Percentiles rank a stretch among this genome's conserved stretches.
Evolutionary conservation across 2,888 invertebrate genomes (phyloP).

Genomic region (Diadromus collaris): DNA sequence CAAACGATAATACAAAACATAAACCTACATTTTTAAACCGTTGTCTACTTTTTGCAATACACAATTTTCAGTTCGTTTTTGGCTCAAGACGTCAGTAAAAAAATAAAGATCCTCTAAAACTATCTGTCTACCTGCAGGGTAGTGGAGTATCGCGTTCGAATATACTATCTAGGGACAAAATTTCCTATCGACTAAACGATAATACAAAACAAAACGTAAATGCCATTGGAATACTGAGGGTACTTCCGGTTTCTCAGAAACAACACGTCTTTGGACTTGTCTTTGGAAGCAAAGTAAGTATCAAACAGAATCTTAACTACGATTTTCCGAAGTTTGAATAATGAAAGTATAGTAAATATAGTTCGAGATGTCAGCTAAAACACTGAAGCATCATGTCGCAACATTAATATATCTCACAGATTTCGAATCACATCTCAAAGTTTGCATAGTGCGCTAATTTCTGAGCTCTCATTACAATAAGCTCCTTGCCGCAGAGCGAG

Average conservation of each 20-base stretch:
- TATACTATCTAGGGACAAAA: not conserved
- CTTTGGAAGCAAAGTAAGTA: no score
- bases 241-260: not conserved
- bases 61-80: not conserved
- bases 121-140: not conserved
- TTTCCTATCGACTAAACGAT: not conserved
- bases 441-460: slow-evolving; percentile 26
- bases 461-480: slow-evolving; percentile 68
- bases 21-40: not conserved
- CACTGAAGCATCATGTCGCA: not conserved
- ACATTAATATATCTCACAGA: not conserved
- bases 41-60: not conserved
- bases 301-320: no score
- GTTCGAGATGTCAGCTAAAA: not conserved
- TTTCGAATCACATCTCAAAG: not conserved
- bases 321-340: not conserved
- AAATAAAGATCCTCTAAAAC: not conserved
- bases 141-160: not conserved
- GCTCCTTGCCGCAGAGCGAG: slow-evolving; percentile 60
- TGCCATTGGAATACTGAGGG: not conserved
- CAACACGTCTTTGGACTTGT: not conserved
- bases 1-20: not conserved
- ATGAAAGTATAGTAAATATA: not conserved
- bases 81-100: not conserved
- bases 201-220: not conserved